Evolutionary conservation across 2,797 vertebrate genomes (phyloP), one percentile per base, ranked within the genome.

Genomic region (Liasis olivaceus): DNA sequence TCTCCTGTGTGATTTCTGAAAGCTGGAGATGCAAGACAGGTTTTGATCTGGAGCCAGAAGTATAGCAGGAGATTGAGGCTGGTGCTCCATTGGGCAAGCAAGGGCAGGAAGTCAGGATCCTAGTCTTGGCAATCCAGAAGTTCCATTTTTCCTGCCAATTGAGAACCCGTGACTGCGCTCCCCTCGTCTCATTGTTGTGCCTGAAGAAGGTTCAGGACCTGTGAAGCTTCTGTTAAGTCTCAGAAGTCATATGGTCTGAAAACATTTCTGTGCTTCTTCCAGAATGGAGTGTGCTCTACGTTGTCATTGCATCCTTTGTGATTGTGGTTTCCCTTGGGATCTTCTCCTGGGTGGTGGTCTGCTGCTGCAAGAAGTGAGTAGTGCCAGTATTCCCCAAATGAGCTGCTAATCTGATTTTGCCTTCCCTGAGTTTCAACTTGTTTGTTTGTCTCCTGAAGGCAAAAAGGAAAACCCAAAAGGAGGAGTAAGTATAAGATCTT

Each of bases 211-310:
- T n/a, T 36, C 64, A 77, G 42, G 36, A 54, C 12, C 2, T 15
- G 17, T 7, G 42, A 42, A 26, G 26, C 28, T 88, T 47, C 58
- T 54, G 1, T 14, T 36, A 11, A 5, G 8, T 69, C 8, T 15
- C 22, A 15, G 12, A 24, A 54, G 42, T 56, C 77, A n/a, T 60
- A 28, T n/a, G 24, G 11, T 59, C 28, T 22, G 31, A 64, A 31
- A n/a, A 1, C 42, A 6, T 12, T 90, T 54, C 77, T 86, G 28
- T 92, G 95, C 92, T 96, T 60, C 93, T 93, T 96, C 89, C 98
- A 99, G 99, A 99, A 92, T 99, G 99, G 99, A 99, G 99, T 0
- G 98, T 99, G n/a, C 98, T 99, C n/a, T 99, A 99, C 24, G 99
- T 99, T 90, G 98, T 99, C 26, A 99, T 99, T 87, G 98, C 99